A percentile compares a stretch with the other conserved stretches of the same genome.
Evolutionary conservation across 2,888 invertebrate genomes (phyloP).

Genomic region (Cotesia congregata): DNA sequence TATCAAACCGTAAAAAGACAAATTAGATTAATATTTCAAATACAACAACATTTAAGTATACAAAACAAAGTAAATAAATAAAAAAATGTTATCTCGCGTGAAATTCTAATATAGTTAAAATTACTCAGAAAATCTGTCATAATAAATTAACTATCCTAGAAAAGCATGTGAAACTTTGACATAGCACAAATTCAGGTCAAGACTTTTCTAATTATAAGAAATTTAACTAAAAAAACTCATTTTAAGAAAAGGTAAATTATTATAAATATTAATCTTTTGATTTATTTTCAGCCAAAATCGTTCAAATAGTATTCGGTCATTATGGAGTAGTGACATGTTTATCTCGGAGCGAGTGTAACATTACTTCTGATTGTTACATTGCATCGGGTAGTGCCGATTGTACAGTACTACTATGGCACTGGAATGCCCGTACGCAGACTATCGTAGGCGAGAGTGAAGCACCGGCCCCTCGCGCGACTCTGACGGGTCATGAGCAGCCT

Average conservation of each 20-base stretch:
- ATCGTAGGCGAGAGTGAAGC: constrained; percentile 97
- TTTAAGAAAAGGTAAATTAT: no score
- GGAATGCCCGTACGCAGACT: constrained; percentile 96
- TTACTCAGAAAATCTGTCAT: no score
- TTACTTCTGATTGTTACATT: constrained; percentile 98
- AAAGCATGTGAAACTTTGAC: no score
- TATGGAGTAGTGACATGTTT: constrained; percentile 99
- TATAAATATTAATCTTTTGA: neutral
- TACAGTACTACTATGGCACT: constrained; percentile 98
- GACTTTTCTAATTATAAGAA: no score
- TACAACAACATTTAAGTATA: no score
- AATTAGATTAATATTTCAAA: no score
- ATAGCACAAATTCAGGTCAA: no score
- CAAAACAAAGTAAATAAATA: no score
- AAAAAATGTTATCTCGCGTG: no score
- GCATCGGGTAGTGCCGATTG: constrained; percentile 99
- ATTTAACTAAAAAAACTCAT: neutral
- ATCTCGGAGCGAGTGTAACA: constrained; percentile 97
- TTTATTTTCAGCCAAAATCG: constrained; percentile 86
- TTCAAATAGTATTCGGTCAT: constrained; percentile 98
- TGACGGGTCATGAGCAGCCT: constrained; percentile 98
- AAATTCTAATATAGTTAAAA: no score
- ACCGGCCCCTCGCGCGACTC: constrained; percentile 95
- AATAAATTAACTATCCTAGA: no score
- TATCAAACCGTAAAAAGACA: no score